A percentile compares a stretch with the other conserved stretches of the same genome.
phyloP scores from a whole-genome alignment of 1,140 invertebrate species.

The Lordiphosa clarofinis region DNA sequence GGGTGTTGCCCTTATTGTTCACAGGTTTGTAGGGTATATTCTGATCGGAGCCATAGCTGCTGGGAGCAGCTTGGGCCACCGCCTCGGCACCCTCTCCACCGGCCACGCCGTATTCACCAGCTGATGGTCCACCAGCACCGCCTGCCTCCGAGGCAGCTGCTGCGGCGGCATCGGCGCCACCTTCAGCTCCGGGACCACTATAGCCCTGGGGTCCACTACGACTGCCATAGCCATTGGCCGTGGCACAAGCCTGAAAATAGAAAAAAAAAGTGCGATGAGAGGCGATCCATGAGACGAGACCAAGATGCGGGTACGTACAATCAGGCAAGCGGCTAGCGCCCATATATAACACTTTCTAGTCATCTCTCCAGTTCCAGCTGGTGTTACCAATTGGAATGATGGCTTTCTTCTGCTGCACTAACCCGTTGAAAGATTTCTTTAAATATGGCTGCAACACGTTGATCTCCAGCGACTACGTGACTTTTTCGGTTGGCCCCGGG shows the following conservation, averaged over 20 bases:
- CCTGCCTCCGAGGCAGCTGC: slow-evolving; percentile 40
- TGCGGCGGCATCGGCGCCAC: slow-evolving; percentile 37
- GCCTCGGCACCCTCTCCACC: slow-evolving; percentile 45
- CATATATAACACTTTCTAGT: slow-evolving; percentile 65
- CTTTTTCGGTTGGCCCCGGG: slow-evolving; percentile 48
- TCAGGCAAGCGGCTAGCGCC: slow-evolving; percentile 70
- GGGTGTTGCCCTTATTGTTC: slow-evolving; percentile 71
- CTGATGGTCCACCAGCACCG: slow-evolving; percentile 34
- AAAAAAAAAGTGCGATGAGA: slow-evolving; percentile 6
- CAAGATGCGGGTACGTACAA: slow-evolving; percentile 57
- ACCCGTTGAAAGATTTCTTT: slow-evolving; percentile 56
- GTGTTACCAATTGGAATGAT: slow-evolving; percentile 62
- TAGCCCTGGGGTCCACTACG: slow-evolving; percentile 35
- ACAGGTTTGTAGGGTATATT: slow-evolving; percentile 68
- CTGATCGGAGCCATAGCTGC: slow-evolving; percentile 65
- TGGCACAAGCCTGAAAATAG: slow-evolving; percentile 56
- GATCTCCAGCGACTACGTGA: slow-evolving; percentile 53
- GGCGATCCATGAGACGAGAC: slow-evolving; percentile 1
- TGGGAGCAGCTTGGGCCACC: slow-evolving; percentile 49
- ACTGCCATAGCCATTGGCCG: slow-evolving; percentile 42
- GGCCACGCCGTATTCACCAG: slow-evolving; percentile 33
- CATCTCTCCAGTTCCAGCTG: slow-evolving; percentile 65
- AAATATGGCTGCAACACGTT: slow-evolving; percentile 67
- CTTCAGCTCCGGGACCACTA: slow-evolving; percentile 24
- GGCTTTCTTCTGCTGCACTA: slow-evolving; percentile 68